These are phyloP conservation scores for Centropus bengalensis DNA, from an alignment of 2,113 vertebrate species.

Conservation along the genomic window DNA sequence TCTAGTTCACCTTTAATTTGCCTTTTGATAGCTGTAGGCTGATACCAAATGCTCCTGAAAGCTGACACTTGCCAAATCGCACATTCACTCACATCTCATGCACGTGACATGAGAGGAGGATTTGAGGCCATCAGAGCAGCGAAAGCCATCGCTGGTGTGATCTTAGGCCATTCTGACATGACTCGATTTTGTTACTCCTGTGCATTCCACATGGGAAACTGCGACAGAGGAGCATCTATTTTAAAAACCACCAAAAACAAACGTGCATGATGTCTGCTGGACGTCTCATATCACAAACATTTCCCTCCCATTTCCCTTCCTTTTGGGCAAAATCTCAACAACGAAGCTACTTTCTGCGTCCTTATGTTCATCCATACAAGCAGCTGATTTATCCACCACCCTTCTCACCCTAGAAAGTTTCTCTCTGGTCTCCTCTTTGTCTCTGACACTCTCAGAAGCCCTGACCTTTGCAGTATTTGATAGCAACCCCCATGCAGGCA, in stretches of 20 bases:
- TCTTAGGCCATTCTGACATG: slow-evolving; percentile 17
- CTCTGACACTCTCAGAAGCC: slow-evolving; percentile 5
- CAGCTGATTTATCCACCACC: neutral
- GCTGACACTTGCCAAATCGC: slow-evolving; percentile 58
- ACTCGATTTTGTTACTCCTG: slow-evolving; percentile 22
- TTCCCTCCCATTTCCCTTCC: slow-evolving; percentile 15
- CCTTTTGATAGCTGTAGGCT: slow-evolving; percentile 60
- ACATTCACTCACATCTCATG: neutral
- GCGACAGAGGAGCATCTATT: slow-evolving; percentile 36
- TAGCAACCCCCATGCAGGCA: neutral
- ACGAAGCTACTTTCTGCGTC: neutral
- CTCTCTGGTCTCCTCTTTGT: neutral
- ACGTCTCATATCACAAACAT: slow-evolving; percentile 10
- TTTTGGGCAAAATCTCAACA: slow-evolving; percentile 11
- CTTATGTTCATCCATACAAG: neutral
- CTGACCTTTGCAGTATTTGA: neutral
- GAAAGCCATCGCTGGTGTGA: slow-evolving; percentile 25
- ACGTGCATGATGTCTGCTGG: neutral
- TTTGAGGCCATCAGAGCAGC: neutral
- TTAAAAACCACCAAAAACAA: slow-evolving; percentile 24
- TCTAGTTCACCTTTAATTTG: slow-evolving; percentile 73
- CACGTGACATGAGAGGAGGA: slow-evolving; percentile 48
- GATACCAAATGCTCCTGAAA: slow-evolving; percentile 72
- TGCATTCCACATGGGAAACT: neutral
- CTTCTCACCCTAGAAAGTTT: neutral